phyloP scores from a whole-genome alignment of 2,113 vertebrate species.

The Chaetops frenatus region DNA sequence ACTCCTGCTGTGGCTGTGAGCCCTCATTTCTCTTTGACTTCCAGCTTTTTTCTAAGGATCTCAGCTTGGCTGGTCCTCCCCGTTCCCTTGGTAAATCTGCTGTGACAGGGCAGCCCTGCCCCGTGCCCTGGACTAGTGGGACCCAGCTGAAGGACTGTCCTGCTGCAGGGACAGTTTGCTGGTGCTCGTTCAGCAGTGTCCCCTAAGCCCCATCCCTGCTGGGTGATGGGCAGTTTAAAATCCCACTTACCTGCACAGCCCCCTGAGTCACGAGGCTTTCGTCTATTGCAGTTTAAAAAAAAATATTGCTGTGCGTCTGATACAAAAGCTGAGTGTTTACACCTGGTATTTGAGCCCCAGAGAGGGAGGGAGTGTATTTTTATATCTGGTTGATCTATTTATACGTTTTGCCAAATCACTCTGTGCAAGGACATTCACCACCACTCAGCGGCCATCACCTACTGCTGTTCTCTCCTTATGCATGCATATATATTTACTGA shows the following conservation, averaged over 20 bases:
- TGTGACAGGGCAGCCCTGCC: background rate
- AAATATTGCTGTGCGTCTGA: background rate
- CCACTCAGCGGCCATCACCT: background rate
- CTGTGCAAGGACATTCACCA: background rate
- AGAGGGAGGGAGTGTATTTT: background rate
- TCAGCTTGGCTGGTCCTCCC: background rate
- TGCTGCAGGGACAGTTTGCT: background rate
- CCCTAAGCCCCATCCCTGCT: background rate
- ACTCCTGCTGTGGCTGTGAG: background rate
- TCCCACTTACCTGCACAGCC: background rate
- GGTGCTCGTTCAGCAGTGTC: accelerated
- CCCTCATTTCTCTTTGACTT: background rate
- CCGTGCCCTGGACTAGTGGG: accelerated
- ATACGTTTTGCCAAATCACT: background rate
- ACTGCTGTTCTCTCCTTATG: background rate
- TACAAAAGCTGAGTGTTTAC: background rate
- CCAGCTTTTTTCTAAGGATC: background rate
- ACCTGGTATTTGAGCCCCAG: background rate
- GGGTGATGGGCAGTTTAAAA: background rate
- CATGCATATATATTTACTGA: background rate
- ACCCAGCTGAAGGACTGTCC: accelerated
- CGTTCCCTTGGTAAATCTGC: background rate
- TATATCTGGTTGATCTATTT: background rate
- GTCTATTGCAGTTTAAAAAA: background rate
- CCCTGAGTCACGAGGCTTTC: background rate